Conservation (phyloP, 2,113 vertebrate species). For the Argyrosomus japonicus region DNA sequence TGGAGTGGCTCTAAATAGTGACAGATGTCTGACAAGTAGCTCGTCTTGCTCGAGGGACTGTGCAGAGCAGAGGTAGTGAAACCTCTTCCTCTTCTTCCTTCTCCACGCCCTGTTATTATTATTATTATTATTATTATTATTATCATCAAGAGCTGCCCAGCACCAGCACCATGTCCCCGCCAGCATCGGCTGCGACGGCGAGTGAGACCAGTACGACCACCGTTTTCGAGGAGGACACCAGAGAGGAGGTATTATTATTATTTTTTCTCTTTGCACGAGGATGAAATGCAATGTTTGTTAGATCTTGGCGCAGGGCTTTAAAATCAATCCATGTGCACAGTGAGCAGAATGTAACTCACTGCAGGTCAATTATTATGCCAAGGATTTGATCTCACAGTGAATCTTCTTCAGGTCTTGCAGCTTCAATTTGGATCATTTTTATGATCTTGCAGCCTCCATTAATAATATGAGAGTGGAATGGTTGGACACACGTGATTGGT, state of each 20-base stretch:
- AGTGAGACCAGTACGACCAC: conserved; percentile 81
- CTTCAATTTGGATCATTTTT: not conserved
- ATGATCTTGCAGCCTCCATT: not conserved
- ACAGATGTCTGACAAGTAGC: conserved; percentile 23
- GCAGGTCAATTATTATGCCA: conserved; percentile 1
- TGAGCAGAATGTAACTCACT: conserved; percentile 4
- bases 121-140: not conserved
- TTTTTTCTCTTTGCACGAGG: not conserved
- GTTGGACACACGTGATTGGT: not conserved
- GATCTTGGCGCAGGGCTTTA: conserved; percentile 30
- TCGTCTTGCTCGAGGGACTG: conserved; percentile 38
- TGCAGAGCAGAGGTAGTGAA: conserved; percentile 25
- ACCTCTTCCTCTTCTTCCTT: conserved; percentile 30
- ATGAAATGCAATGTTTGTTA: not conserved
- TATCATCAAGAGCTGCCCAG: conserved; percentile 28
- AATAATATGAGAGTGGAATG: not conserved
- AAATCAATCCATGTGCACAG: conserved; percentile 2
- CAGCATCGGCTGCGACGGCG: conserved; percentile 81
- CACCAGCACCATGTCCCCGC: conserved; percentile 83
- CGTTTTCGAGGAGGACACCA: conserved; percentile 79
- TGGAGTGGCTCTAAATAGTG: not conserved
- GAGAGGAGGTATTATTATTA: conserved; percentile 83
- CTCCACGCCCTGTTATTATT: conserved; percentile 66
- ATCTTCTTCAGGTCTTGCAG: not conserved
- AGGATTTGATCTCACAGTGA: not conserved